Evolutionary conservation across 2,113 vertebrate genomes (phyloP).

Genomic region (Entelurus aequoreus): DNA sequence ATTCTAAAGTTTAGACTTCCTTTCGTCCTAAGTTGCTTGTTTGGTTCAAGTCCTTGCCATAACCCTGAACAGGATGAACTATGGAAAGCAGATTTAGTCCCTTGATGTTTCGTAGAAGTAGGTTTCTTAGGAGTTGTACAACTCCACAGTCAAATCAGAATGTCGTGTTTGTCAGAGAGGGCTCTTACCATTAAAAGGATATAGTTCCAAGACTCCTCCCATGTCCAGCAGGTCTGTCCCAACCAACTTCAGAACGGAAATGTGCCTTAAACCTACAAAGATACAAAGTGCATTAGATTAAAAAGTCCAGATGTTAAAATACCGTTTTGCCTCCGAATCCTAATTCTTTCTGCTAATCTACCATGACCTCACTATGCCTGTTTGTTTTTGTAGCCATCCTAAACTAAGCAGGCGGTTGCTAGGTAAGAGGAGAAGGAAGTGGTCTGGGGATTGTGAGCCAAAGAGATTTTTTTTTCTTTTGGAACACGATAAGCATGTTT

Average conservation of each 20-base stretch:
- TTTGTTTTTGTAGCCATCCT: slow-evolving; percentile 34
- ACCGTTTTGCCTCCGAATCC: background rate
- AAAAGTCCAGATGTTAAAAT: slow-evolving; percentile 12
- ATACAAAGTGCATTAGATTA: slow-evolving; percentile 12
- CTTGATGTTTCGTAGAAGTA: too few relatives aligned
- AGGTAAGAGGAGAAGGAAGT: slow-evolving; percentile 20
- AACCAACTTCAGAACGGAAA: slow-evolving; percentile 88
- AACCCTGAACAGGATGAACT: too few relatives aligned
- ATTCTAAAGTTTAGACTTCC: too few relatives aligned
- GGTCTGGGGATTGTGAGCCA: slow-evolving; percentile 25
- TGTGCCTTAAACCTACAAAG: slow-evolving; percentile 85
- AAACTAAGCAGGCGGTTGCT: slow-evolving; percentile 1
- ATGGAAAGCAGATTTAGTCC: too few relatives aligned
- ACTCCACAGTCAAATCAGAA: too few relatives aligned
- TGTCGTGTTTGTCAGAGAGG: background rate
- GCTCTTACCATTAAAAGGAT: slow-evolving; percentile 92
- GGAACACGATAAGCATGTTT: slow-evolving; percentile 25
- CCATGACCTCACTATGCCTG: slow-evolving; percentile 9
- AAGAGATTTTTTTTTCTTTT: slow-evolving; percentile 45
- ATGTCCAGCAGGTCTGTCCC: slow-evolving; percentile 78
- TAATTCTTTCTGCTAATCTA: background rate
- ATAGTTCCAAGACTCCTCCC: slow-evolving; percentile 90
- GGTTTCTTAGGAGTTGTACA: too few relatives aligned
- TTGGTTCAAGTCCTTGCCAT: too few relatives aligned
- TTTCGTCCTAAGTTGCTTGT: too few relatives aligned